These are phyloP conservation scores for Siderastrea radians DNA, from an alignment of 92 coral and sea anemone genomes.

Conservation along the genomic window DNA sequence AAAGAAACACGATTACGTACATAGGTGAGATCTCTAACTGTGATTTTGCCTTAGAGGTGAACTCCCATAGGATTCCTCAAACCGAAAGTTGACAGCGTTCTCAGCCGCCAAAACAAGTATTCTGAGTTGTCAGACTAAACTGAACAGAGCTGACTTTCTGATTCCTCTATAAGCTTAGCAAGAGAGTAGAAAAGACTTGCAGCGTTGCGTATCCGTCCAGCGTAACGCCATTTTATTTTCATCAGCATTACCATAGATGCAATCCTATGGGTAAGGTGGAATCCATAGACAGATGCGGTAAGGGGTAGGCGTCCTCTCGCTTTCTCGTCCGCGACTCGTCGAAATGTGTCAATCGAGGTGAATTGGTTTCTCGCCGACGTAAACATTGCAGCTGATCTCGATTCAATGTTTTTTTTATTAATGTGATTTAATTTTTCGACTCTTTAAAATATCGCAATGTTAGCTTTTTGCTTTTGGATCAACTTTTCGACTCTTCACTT, in stretches of 20 bases:
- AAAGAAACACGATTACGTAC: conserved; percentile 15
- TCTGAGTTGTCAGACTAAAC: conserved; percentile 43
- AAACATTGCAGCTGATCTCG: no score
- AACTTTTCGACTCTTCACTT: no score
- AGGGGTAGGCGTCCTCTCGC: no score
- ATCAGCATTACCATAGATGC: background rate
- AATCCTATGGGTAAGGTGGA: no score
- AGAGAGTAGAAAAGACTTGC: conserved; percentile 44
- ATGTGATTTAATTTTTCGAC: no score
- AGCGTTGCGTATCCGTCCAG: conserved; percentile 46
- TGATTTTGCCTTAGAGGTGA: conserved; percentile 1
- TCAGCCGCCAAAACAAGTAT: conserved; percentile 55
- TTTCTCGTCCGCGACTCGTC: no score
- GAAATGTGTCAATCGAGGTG: no score
- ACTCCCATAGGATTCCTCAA: conserved; percentile 20
- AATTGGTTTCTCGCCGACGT: no score
- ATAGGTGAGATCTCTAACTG: conserved; percentile 24
- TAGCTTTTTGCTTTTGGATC: no score
- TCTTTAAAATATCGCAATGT: no score
- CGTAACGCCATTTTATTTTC: conserved; percentile 29
- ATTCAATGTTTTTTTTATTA: no score
- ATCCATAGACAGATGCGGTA: no score
- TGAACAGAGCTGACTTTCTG: conserved; percentile 35
- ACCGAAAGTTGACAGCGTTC: conserved; percentile 39
- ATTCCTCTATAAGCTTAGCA: conserved; percentile 44